Evolutionary conservation across 1,140 invertebrate species (phyloP), one percentile per base, ranked within the genome.

Genomic region (Drosophila oshimai): DNA sequence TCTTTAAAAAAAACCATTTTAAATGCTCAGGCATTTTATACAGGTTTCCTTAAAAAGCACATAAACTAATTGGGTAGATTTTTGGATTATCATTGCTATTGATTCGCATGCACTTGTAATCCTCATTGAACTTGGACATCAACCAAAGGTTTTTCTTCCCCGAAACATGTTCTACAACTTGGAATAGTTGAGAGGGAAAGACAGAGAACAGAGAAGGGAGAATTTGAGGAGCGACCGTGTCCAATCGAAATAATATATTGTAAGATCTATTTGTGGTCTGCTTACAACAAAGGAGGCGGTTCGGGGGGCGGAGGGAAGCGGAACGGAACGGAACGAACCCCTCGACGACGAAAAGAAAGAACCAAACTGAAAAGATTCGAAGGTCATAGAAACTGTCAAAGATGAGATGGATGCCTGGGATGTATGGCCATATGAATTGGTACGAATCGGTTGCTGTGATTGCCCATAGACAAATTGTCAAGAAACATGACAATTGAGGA

Each of bases 391-490:
- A 77, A 78, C 67, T 68, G 57, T 44, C 42, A 61, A 72, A 50
- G 51, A 58, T 20, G 44, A 61, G 67, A 72, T 72, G 42, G 55
- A 77, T 77, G 47, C 18, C 22, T 18, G 42, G 45, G 42, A 13
- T 64, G 58, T 37, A 46, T 62, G 45, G 36, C 26, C 57, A 57
- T 61, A 61, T 61, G 57, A 61, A 65, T 65, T 65, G 58, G 42
- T 31, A 41, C 65, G 42, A 49, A 65, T 65, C 47, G 61, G 75
- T 77, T 54, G 74, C 57, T 69, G 50, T 65, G 74, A 76, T 76
- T 76, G 51, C 67, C 74, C 67, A 71, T 58, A 60, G 79, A 86
- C 74, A 83, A 83, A 83, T 83, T 72, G 68, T 72, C 46, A 62
- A 71, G 57, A 60, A 70, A 49, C 36, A 51, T 17, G 34, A 68